These are phyloP conservation scores for Samia ricini DNA, from an alignment of 1,140 invertebrate genomes.

Conservation along the genomic window DNA sequence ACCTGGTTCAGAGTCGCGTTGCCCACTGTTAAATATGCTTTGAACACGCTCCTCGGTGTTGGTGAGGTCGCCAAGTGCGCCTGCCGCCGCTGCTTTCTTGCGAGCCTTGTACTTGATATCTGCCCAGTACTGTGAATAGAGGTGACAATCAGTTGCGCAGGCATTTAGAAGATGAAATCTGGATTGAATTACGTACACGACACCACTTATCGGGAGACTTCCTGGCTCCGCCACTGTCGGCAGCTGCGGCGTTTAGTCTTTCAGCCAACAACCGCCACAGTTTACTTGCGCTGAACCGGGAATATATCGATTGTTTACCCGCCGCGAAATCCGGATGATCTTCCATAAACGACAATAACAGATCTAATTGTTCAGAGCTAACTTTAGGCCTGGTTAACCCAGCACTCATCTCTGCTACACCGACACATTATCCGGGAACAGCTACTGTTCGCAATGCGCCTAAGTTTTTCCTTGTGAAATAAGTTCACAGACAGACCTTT, in stretches of 20 bases:
- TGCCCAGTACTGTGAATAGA: constrained; percentile 58
- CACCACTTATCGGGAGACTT: constrained; percentile 70
- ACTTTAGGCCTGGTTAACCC: constrained; percentile 57
- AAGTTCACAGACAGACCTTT: too few species aligned
- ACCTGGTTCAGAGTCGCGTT: constrained; percentile 10
- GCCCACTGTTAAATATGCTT: constrained; percentile 38
- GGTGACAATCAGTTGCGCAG: not conserved
- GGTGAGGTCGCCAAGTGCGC: constrained; percentile 56
- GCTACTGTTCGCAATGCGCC: not conserved
- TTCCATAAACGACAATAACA: constrained; percentile 70
- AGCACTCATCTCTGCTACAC: constrained; percentile 44
- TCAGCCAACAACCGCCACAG: constrained; percentile 65
- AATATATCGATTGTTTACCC: constrained; percentile 66
- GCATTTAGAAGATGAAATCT: not conserved
- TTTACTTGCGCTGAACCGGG: constrained; percentile 63
- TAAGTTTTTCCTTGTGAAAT: not conserved
- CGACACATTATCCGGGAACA: constrained; percentile 1
- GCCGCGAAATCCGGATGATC: constrained; percentile 68
- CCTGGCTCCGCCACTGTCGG: constrained; percentile 51
- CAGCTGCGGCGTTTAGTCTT: constrained; percentile 58
- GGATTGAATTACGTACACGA: constrained; percentile 29
- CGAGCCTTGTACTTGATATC: constrained; percentile 69
- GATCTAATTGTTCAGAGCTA: constrained; percentile 61
- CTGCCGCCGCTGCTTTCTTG: constrained; percentile 57
- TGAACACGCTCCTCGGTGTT: constrained; percentile 57